phyloP scores from a whole-genome alignment of 2,888 invertebrate species.

The Exephanes ischioxanthus region DNA sequence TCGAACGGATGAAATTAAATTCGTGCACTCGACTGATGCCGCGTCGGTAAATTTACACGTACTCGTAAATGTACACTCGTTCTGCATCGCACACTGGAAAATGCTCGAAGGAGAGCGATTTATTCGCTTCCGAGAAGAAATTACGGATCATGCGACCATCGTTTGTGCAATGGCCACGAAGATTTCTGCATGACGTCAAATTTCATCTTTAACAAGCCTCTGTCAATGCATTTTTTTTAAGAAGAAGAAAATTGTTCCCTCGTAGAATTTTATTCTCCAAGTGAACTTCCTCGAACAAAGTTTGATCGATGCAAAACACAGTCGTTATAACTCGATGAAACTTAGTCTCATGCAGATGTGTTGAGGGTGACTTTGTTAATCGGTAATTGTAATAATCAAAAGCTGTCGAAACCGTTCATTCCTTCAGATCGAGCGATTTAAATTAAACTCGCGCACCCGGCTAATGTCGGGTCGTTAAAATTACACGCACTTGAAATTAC shows the following conservation, averaged over 20 bases:
- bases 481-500: neutral
- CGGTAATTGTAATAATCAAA: neutral
- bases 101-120: too few relatives aligned
- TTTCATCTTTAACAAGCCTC: too few relatives aligned
- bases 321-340: too few relatives aligned
- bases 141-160: neutral
- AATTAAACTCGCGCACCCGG: neutral
- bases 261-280: too few relatives aligned
- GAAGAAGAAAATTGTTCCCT: too few relatives aligned
- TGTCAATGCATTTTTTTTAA: too few relatives aligned
- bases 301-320: too few relatives aligned
- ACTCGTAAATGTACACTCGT: too few relatives aligned
- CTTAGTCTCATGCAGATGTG: too few relatives aligned
- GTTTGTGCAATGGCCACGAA: neutral
- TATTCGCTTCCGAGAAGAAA: neutral
- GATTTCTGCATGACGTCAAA: too few relatives aligned
- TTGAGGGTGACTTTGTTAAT: neutral
- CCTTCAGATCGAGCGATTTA: neutral
- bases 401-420: neutral
- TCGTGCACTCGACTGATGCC: neutral
- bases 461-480: constrained; percentile 7
- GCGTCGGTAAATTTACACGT: constrained; percentile 16
- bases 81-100: too few relatives aligned
- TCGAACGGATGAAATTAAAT: neutral
- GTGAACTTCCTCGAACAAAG: too few relatives aligned